phyloP scores from a whole-genome alignment of 2,888 invertebrate species.

The Hofmannophila pseudospretella region DNA sequence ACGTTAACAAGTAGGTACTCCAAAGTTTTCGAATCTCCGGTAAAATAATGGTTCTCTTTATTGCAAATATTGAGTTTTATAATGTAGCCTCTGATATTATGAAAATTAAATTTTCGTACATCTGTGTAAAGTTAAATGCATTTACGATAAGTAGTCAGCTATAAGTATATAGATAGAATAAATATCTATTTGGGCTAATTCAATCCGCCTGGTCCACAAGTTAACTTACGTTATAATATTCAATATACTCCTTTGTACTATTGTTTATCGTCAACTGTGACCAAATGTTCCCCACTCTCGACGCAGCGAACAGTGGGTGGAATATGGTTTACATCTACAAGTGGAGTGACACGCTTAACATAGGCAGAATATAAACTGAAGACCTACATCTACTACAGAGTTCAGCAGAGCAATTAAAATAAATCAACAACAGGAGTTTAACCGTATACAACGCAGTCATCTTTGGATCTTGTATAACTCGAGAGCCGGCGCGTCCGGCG shows the following conservation, averaged over 20 bases:
- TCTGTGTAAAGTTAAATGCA: conserved; percentile 63
- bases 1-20: conserved; percentile 8
- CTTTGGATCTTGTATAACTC: conserved; percentile 49
- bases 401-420: conserved; percentile 23
- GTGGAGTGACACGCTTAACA: conserved; percentile 5
- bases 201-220: conserved; percentile 67
- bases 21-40: conserved; percentile 5
- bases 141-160: conserved; percentile 42
- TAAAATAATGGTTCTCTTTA: background rate
- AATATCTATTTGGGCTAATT: conserved; percentile 64
- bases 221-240: conserved; percentile 63
- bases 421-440: conserved; percentile 53
- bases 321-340: background rate
- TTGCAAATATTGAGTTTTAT: conserved; percentile 19
- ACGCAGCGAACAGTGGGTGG: conserved; percentile 5
- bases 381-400: conserved; percentile 7
- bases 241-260: conserved; percentile 68
- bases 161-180: conserved; percentile 64
- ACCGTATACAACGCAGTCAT: conserved; percentile 62
- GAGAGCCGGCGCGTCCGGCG: conserved; percentile 20
- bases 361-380: conserved; percentile 4
- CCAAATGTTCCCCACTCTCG: conserved; percentile 13
- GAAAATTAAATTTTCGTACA: conserved; percentile 60
- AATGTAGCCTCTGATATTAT: conserved; percentile 42
- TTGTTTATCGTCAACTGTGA: conserved; percentile 46